Evolutionary conservation across 2,888 invertebrate species (phyloP), one percentile per base, ranked within the genome.

Genomic region (Pantelozetes paolii): DNA sequence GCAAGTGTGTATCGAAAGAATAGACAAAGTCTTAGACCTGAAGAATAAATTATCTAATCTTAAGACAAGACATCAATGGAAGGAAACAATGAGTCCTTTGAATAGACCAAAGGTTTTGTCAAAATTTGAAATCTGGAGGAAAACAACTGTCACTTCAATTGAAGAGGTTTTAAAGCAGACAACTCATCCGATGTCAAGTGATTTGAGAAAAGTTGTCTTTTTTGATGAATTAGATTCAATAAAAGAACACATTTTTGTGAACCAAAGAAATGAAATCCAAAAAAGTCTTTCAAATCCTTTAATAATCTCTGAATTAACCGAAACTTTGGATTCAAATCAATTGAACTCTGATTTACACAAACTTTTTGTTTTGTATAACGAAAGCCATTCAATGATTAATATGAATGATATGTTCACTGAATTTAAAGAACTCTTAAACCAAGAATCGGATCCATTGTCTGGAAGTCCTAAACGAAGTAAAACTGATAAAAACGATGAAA

Each of bases 21-120:
- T 69, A 1, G 69, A 69, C 26, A 15, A n/a, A n/a, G n/a, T 69
- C n/a, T 42, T 26, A 1, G 45, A 18, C 15, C 11, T 74, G 3
- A 74, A 74, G 57, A 30, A 74, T 45, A 74, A 74, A 71, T 30
- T 74, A 5, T 23, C 57, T 15, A 59, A 70, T 9, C 28, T 74
- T 23, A 57, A 74, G 54, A 71, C 74, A 18, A 50, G 74, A 28
- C 57, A 45, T 30, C 71, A 74, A 42, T 74, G 74, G 74, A 70
- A 71, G 54, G 71, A 70, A 42, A 54, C 42, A 13, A 45, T 74
- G 1, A 50, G 42, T 20, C 71, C 74, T 11, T 40, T 23, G 13
- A 64, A 73, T 36, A 70, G 26, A 48, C 70, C 71, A 59, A 48
- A 67, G 20, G 40, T 57, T 26, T 28, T 74, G 13, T 30, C 71